These are phyloP conservation scores for Triplophysa dalaica DNA, from an alignment of 2,113 vertebrate genomes.

Conservation along the genomic window DNA sequence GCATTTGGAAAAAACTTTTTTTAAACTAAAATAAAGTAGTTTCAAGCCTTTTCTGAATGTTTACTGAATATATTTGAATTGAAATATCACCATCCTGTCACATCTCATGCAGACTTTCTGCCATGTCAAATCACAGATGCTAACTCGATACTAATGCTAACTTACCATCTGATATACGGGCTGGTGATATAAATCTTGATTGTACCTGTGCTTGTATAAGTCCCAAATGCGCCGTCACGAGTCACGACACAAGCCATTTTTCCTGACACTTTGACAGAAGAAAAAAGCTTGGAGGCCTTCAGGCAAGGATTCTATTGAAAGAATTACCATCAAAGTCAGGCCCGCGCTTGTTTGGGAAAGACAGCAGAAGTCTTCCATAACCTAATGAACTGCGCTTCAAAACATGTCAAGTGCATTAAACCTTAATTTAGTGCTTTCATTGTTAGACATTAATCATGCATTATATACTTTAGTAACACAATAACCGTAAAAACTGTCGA, in stretches of 20 bases:
- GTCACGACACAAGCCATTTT: constrained; percentile 10
- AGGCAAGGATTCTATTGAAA: constrained; percentile 6
- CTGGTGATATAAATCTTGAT: constrained; percentile 10
- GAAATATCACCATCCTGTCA: no score
- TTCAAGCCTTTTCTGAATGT: no score
- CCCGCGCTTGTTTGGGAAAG: neutral
- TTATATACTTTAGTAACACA: constrained; percentile 2
- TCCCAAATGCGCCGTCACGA: neutral
- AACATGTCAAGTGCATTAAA: neutral
- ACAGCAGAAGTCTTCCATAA: neutral
- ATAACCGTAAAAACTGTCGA: neutral
- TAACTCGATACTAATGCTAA: no score
- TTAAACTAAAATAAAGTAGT: no score
- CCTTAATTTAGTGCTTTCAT: constrained; percentile 1
- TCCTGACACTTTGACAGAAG: neutral
- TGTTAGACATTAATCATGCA: neutral
- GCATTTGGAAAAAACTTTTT: no score
- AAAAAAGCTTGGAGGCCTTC: constrained; percentile 8
- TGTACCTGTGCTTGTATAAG: constrained; percentile 6
- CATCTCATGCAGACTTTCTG: neutral
- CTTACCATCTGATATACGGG: neutral
- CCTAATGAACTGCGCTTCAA: neutral
- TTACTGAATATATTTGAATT: no score
- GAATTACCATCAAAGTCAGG: neutral
- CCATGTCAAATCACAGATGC: neutral